A percentile compares a stretch with the other conserved stretches of the same genome.
These are phyloP conservation scores for Bujurquina vittata DNA, from an alignment of 2,113 vertebrate genomes.

Conservation along the genomic window DNA sequence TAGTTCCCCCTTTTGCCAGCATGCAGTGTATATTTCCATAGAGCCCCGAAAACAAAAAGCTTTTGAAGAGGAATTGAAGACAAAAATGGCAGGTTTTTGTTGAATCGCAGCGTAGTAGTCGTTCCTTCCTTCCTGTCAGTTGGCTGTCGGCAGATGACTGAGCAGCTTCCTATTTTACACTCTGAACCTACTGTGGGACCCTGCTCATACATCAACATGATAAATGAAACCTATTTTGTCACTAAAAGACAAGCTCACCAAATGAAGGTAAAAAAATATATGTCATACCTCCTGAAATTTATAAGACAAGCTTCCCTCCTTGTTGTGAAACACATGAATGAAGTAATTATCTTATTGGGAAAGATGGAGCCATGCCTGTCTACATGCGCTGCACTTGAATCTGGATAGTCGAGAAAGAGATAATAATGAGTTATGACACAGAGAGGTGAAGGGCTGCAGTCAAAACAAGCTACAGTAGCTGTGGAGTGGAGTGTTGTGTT, in stretches of 20 bases:
- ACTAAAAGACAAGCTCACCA: neutral
- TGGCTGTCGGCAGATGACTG: slow-evolving; percentile 48
- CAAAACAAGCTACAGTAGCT: slow-evolving; percentile 66
- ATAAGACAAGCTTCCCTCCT: neutral
- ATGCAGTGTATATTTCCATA: slow-evolving; percentile 14
- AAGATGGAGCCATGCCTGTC: slow-evolving; percentile 32
- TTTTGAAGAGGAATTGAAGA: slow-evolving; percentile 47
- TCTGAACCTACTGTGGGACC: slow-evolving; percentile 8
- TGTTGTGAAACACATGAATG: slow-evolving; percentile 21
- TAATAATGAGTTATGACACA: slow-evolving; percentile 66
- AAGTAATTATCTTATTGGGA: slow-evolving; percentile 55
- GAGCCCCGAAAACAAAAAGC: slow-evolving; percentile 1
- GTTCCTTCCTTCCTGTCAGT: slow-evolving; percentile 78
- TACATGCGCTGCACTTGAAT: slow-evolving; percentile 14
- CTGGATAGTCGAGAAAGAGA: slow-evolving; percentile 35
- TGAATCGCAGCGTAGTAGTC: neutral
- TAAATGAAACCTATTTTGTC: slow-evolving; percentile 6
- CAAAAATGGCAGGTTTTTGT: slow-evolving; percentile 15
- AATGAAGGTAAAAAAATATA: neutral
- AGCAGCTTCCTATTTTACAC: slow-evolving; percentile 64
- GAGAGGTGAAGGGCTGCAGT: slow-evolving; percentile 54
- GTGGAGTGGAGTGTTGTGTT: slow-evolving; percentile 24
- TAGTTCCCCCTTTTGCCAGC: slow-evolving; percentile 57
- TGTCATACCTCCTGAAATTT: neutral
- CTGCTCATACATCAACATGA: neutral